Evolutionary conservation across 2,113 vertebrate genomes (phyloP).

Genomic region (Cervus canadensis): DNA sequence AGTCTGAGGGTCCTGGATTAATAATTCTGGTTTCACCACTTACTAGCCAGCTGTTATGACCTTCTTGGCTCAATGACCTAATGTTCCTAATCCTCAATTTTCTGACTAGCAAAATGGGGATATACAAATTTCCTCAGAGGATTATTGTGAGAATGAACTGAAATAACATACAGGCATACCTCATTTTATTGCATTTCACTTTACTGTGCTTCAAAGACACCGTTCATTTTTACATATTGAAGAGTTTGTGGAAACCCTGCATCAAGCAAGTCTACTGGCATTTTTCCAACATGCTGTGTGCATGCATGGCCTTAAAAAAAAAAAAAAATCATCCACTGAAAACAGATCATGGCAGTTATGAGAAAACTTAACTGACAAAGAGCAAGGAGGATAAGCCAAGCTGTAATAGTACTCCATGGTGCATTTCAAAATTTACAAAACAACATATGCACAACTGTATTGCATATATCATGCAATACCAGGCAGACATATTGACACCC

Average conservation of each 20-base stretch:
- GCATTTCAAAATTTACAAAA: constrained; percentile 40
- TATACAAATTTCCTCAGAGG: not conserved
- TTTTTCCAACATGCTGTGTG: not conserved
- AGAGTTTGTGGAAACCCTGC: not conserved
- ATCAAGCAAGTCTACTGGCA: not conserved
- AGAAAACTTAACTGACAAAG: constrained; percentile 34
- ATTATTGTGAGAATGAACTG: not conserved
- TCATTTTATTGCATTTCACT: not conserved
- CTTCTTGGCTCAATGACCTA: not conserved
- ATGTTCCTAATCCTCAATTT: not conserved
- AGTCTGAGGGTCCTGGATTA: not conserved
- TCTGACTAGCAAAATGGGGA: not conserved
- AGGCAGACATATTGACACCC: not conserved
- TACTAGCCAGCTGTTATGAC: not conserved
- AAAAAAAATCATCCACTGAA: not conserved
- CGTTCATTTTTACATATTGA: not conserved
- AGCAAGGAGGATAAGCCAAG: not conserved
- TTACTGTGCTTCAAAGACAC: not conserved
- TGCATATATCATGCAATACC: not conserved
- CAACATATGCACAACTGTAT: not conserved
- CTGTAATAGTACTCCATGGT: not conserved
- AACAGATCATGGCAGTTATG: not conserved
- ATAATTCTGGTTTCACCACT: not conserved
- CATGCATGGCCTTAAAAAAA: not conserved
- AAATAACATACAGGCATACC: not conserved